Conservation (phyloP, 2,797 vertebrate genomes). For the Etheostoma perlongum region DNA sequence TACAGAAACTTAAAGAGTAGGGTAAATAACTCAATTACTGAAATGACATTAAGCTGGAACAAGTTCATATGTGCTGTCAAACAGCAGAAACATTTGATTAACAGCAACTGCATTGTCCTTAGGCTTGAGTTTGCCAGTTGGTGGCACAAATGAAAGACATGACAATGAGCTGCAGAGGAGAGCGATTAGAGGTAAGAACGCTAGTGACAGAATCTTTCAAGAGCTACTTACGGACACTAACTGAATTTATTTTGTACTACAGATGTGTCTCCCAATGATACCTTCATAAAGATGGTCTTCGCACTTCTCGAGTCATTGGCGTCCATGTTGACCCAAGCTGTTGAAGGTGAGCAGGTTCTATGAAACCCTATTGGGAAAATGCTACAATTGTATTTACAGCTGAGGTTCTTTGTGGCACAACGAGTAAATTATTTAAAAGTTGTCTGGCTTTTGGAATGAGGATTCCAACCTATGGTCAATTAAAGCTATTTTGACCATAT, state of each 20-base stretch:
- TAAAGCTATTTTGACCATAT: no score
- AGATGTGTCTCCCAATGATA: constrained; percentile 25
- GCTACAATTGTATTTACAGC: neutral
- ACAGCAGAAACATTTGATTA: neutral
- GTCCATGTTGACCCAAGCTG: neutral
- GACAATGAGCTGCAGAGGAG: neutral
- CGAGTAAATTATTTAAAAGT: neutral
- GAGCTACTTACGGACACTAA: neutral
- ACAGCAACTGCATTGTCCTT: neutral
- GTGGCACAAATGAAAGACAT: neutral
- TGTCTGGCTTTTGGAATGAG: no score
- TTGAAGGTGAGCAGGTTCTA: constrained; percentile 27
- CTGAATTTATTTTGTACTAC: neutral
- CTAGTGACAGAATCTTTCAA: rapidly evolving
- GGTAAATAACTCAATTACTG: no score
- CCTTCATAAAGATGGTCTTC: constrained; percentile 25
- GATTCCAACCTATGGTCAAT: no score
- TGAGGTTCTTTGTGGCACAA: no score
- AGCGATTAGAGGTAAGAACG: neutral
- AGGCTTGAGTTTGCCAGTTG: constrained; percentile 31
- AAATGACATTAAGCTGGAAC: no score
- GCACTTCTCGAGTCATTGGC: constrained; percentile 22
- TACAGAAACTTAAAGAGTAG: neutral
- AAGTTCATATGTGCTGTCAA: neutral
- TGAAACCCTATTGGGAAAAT: neutral